These are phyloP conservation scores for Enteromius treurensis DNA, from an alignment of 2,797 vertebrate species.

Conservation along the genomic window DNA sequence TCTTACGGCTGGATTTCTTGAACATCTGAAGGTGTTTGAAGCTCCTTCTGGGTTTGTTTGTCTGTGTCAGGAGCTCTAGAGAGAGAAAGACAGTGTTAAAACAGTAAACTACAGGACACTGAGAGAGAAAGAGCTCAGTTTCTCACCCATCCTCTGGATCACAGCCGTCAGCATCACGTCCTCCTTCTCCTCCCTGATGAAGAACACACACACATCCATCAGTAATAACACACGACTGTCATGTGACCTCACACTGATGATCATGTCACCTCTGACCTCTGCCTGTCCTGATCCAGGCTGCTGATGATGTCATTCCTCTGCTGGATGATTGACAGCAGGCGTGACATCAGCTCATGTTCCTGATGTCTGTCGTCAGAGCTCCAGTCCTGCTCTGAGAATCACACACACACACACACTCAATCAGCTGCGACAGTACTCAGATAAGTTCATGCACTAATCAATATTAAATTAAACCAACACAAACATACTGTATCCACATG, in stretches of 20 bases:
- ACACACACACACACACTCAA: too few species aligned
- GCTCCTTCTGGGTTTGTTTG: background rate
- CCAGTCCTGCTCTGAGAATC: conserved; percentile 84
- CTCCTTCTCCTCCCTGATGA: conserved; percentile 85
- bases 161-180: conserved; percentile 82
- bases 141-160: conserved; percentile 85
- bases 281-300: conserved; percentile 87
- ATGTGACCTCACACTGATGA: background rate
- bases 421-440: background rate
- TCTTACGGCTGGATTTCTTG: background rate
- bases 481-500: background rate
- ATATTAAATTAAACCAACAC: background rate
- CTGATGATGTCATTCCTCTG: conserved; percentile 91
- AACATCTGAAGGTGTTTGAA: conserved; percentile 7
- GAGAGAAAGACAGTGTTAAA: background rate
- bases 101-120: background rate
- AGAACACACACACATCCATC: conserved; percentile 53
- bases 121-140: background rate
- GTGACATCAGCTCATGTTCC: conserved; percentile 86
- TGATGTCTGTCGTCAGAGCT: conserved; percentile 79
- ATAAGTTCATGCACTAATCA: background rate
- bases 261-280: conserved; percentile 75
- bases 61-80: conserved; percentile 8
- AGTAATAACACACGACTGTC: background rate
- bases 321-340: conserved; percentile 87